Conservation (phyloP, 2,113 vertebrate species). For the Edolisoma coerulescens region DNA sequence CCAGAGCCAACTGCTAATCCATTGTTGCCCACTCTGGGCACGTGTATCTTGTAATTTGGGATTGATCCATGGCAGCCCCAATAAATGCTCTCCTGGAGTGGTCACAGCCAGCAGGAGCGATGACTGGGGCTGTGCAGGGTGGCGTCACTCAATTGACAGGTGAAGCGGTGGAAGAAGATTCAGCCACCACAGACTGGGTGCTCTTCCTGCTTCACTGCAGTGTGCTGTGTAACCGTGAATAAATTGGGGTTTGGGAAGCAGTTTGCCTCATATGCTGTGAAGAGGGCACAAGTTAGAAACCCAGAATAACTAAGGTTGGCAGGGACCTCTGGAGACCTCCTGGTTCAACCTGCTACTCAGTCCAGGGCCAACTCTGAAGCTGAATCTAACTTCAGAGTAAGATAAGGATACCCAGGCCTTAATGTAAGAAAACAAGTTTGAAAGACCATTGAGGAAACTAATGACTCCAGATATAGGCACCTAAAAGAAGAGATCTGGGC, state of each 20-base stretch:
- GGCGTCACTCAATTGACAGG: accelerated
- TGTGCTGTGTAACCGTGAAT: not conserved
- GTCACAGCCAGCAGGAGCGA: not conserved
- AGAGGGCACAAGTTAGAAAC: not conserved
- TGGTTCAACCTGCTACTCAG: not conserved
- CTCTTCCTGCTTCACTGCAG: not conserved
- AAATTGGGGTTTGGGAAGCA: accelerated
- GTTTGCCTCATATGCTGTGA: not conserved
- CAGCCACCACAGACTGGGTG: not conserved
- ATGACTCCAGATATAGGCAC: not conserved
- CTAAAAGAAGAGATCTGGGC: not conserved
- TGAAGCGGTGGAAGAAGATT: not conserved
- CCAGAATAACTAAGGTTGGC: not conserved
- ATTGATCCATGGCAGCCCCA: not conserved
- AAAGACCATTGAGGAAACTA: not conserved
- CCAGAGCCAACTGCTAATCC: not conserved
- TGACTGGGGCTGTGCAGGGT: not conserved
- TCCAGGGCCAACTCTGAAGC: not conserved
- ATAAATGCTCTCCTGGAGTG: accelerated
- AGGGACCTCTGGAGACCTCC: not conserved
- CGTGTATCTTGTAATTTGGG: not conserved
- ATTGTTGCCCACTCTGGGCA: accelerated
- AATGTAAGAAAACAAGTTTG: not conserved
- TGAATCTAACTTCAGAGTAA: not conserved
- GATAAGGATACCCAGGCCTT: not conserved